Percentiles rank a stretch among this genome's conserved stretches.
These are phyloP conservation scores for Listronotus oregonensis DNA, from an alignment of 1,140 invertebrate genomes.

Conservation along the genomic window DNA sequence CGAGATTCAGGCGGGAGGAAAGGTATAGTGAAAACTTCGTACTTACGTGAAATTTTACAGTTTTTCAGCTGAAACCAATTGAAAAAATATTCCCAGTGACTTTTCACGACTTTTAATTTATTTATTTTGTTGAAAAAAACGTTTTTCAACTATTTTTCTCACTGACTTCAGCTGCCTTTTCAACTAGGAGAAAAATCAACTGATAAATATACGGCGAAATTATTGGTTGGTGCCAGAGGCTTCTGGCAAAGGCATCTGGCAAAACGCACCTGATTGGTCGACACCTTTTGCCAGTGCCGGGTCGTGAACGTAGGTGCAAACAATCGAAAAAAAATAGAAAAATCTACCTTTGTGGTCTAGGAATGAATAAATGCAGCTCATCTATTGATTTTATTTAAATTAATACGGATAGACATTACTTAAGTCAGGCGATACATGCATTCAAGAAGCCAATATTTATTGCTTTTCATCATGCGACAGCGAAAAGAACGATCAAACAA, in stretches of 20 bases:
- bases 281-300: constrained; percentile 28
- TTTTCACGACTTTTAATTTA: constrained; percentile 45
- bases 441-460: background rate
- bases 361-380: constrained; percentile 5
- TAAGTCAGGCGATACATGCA: constrained; percentile 11
- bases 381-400: constrained; percentile 29
- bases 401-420: background rate
- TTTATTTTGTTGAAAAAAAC: constrained; percentile 48
- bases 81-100: constrained; percentile 42
- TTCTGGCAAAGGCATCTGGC: constrained; percentile 55
- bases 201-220: constrained; percentile 41
- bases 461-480: constrained; percentile 1
- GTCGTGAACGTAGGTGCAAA: constrained; percentile 15
- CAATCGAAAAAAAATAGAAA: background rate
- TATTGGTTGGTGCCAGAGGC: constrained; percentile 49
- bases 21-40: constrained; percentile 9
- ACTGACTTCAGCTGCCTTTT: constrained; percentile 37
- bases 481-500: background rate
- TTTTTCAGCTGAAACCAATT: constrained; percentile 35
- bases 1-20: constrained; percentile 2
- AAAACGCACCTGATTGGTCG: constrained; percentile 40
- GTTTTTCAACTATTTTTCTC: constrained; percentile 49
- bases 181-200: constrained; percentile 37
- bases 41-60: constrained; percentile 55
- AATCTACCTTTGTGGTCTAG: background rate